Conservation (phyloP, 2,888 invertebrate species). For the Drosophila heteroneura region DNA sequence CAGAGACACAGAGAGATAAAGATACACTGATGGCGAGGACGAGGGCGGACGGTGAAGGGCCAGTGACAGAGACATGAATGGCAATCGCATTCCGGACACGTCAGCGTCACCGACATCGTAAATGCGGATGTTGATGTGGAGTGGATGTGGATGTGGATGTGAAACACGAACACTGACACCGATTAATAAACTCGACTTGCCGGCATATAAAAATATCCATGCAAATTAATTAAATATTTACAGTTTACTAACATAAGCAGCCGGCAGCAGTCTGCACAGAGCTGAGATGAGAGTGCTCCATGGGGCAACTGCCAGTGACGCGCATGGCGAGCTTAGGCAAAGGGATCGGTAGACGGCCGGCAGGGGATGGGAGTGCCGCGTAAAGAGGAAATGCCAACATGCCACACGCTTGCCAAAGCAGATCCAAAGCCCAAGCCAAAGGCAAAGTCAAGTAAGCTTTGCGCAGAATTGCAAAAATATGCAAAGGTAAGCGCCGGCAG, state of each 20-base stretch:
- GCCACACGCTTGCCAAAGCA: conserved; percentile 52
- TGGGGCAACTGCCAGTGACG: conserved; percentile 8
- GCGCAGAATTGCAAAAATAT: conserved; percentile 82
- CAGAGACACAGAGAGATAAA: background rate
- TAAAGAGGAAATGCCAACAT: conserved; percentile 55
- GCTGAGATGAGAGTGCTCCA: conserved; percentile 1
- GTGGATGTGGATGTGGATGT: conserved; percentile 1
- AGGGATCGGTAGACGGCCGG: background rate
- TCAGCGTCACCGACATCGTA: conserved; percentile 22
- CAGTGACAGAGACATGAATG: conserved; percentile 16
- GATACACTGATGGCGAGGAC: background rate
- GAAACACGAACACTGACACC: conserved; percentile 23
- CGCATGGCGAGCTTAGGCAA: background rate
- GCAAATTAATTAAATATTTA: conserved; percentile 82
- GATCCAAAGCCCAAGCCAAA: conserved; percentile 29
- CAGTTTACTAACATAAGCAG: conserved; percentile 81
- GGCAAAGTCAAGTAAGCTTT: conserved; percentile 74
- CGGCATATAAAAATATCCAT: conserved; percentile 79
- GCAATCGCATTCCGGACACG: conserved; percentile 26
- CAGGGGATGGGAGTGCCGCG: conserved; percentile 1
- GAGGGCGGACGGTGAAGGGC: background rate
- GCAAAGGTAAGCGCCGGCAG: conserved; percentile 74
- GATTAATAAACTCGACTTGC: conserved; percentile 77
- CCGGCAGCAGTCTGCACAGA: conserved; percentile 15
- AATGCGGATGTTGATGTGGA: conserved; percentile 6